Evolutionary conservation across 2,113 vertebrate species (phyloP).

Genomic region (Plecotus auritus): DNA sequence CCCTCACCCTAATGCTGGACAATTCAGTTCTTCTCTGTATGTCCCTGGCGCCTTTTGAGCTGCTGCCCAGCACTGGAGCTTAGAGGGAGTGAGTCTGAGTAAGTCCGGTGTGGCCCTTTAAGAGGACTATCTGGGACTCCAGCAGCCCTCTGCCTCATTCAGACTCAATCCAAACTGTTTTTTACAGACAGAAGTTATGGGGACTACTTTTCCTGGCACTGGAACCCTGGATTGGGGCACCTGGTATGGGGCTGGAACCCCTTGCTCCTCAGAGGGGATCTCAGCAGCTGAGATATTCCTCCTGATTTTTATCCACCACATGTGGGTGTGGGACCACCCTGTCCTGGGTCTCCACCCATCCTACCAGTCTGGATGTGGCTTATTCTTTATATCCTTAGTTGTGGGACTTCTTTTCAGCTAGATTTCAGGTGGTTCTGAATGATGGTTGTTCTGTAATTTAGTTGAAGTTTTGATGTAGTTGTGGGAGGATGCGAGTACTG

Average conservation of each 20-base stretch:
- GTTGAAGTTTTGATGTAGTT: background rate
- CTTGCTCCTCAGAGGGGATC: background rate
- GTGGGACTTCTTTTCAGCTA: background rate
- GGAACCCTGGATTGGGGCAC: background rate
- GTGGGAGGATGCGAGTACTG: background rate
- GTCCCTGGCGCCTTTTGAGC: background rate
- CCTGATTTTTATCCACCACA: background rate
- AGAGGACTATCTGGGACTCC: background rate
- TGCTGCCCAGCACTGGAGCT: background rate
- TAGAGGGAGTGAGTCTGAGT: background rate
- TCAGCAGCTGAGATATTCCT: background rate
- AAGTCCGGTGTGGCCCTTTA: background rate
- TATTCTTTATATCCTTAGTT: background rate
- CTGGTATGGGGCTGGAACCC: background rate
- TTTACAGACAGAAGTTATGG: background rate
- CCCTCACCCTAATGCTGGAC: background rate
- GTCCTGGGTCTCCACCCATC: background rate
- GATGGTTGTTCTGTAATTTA: background rate
- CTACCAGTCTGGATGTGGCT: background rate
- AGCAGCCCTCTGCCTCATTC: background rate
- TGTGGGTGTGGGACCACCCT: background rate
- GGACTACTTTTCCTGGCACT: background rate
- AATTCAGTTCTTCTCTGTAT: background rate
- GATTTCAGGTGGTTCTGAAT: background rate
- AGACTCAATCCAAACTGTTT: background rate